phyloP scores from a whole-genome alignment of 2,113 vertebrate genomes.

The crab-eating macaque (Macaca fascicularis) region DNA sequence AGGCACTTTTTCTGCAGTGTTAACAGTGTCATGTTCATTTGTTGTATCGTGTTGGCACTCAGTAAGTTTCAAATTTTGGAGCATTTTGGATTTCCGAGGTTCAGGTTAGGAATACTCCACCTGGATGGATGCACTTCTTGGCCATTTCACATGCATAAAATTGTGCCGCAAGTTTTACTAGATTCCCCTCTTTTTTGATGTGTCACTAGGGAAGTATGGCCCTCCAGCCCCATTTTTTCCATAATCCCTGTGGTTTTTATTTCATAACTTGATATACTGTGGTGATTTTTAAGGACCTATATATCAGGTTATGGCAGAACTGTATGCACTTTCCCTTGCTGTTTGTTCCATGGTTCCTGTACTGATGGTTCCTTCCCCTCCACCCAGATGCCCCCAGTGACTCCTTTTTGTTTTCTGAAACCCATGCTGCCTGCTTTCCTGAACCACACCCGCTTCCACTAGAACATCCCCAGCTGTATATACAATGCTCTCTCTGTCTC shows the following conservation, averaged over 20 bases:
- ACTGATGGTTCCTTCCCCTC: not conserved
- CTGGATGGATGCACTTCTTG: not conserved
- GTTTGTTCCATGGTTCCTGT: not conserved
- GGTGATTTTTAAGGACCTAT: not conserved
- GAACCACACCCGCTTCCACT: accelerated
- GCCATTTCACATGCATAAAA: not conserved
- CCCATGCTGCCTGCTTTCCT: not conserved
- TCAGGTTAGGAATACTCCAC: not conserved
- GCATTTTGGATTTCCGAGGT: not conserved
- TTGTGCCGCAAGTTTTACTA: not conserved
- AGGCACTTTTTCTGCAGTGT: not conserved
- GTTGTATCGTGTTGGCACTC: not conserved
- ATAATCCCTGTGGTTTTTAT: not conserved
- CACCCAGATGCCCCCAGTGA: not conserved
- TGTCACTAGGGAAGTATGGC: not conserved
- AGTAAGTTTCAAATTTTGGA: not conserved
- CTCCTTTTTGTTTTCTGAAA: not conserved
- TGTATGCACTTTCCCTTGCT: not conserved
- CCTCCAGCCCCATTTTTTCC: not conserved
- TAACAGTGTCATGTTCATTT: not conserved
- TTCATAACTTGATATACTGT: accelerated
- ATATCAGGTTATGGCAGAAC: not conserved
- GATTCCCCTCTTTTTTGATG: not conserved
- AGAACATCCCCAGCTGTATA: not conserved
- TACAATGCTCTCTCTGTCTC: not conserved